Evolutionary conservation across 1,140 invertebrate genomes (phyloP).

Genomic region (Grapholita molesta): DNA sequence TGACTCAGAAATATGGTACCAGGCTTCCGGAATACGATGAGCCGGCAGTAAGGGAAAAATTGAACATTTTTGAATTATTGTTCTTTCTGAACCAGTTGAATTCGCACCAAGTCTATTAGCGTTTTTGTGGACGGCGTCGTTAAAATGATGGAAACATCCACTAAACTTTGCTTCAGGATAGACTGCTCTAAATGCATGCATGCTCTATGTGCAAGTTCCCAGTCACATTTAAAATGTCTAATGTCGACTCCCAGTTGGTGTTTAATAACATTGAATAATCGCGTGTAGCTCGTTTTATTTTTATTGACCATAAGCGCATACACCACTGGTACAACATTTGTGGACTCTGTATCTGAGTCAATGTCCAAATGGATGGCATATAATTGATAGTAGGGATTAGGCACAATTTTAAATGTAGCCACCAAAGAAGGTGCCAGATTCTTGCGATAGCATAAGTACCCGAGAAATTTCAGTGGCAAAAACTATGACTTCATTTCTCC

Average conservation of each 20-base stretch:
- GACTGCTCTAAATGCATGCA: neutral
- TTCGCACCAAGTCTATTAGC: neutral
- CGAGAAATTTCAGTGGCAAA: no score
- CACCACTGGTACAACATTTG: no score
- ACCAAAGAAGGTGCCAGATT: no score
- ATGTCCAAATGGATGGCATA: no score
- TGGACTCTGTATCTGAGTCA: no score
- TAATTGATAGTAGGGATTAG: no score
- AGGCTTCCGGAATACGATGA: neutral
- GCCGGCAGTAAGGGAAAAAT: neutral
- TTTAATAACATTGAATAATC: no score
- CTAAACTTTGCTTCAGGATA: neutral
- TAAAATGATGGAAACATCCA: neutral
- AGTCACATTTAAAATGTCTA: neutral
- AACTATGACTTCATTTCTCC: no score
- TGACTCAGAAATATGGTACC: neutral
- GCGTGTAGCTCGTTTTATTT: no score
- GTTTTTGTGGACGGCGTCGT: neutral
- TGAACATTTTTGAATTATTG: neutral
- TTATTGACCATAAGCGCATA: no score
- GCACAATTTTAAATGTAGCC: no score
- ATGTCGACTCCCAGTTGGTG: neutral
- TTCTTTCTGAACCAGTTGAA: neutral
- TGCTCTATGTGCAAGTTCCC: neutral
- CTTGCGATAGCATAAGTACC: no score